Evolutionary conservation across 2,888 invertebrate species (phyloP).

Genomic region (Tortrix viridana): DNA sequence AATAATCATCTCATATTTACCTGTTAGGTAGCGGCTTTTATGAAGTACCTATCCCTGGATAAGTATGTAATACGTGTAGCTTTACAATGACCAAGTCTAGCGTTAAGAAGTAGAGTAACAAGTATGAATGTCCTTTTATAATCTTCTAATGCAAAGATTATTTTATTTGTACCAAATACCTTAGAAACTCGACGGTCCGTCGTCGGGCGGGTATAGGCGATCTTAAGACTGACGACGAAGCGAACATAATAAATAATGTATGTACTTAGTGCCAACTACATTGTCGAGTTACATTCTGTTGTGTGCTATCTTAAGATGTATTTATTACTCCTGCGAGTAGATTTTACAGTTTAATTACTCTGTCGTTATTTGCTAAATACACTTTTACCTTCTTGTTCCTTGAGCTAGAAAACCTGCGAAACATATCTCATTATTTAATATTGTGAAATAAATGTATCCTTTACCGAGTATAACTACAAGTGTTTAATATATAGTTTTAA

Average conservation of each 20-base stretch:
- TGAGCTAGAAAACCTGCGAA: slow-evolving; percentile 44
- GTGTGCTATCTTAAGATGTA: slow-evolving; percentile 65
- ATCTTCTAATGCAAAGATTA: slow-evolving; percentile 13
- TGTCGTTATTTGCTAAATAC: slow-evolving; percentile 42
- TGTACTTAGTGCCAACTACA: slow-evolving; percentile 37
- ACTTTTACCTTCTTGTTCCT: slow-evolving; percentile 41
- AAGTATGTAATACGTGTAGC: slow-evolving; percentile 26
- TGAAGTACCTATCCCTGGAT: slow-evolving; percentile 18
- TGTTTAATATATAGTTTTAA: slow-evolving; percentile 21
- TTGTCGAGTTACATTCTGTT: slow-evolving; percentile 45
- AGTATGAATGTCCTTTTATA: slow-evolving; percentile 30
- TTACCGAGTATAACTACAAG: slow-evolving; percentile 19
- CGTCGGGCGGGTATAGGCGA: slow-evolving; percentile 69
- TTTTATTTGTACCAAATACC: slow-evolving; percentile 20
- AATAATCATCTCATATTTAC: background rate
- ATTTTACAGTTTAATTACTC: slow-evolving; percentile 34
- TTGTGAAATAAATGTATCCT: slow-evolving; percentile 30
- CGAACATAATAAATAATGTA: slow-evolving; percentile 48
- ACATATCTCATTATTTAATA: slow-evolving; percentile 47
- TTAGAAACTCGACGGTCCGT: slow-evolving; percentile 20
- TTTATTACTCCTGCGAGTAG: slow-evolving; percentile 65
- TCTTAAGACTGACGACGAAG: slow-evolving; percentile 71
- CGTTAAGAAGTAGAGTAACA: slow-evolving; percentile 30
- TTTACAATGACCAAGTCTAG: slow-evolving; percentile 58
- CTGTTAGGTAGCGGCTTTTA: slow-evolving; percentile 20